Percentiles rank a stretch among this genome's conserved stretches.
Evolutionary conservation across 1,140 invertebrate genomes (phyloP).

Genomic region (Archivesica marissinica): DNA sequence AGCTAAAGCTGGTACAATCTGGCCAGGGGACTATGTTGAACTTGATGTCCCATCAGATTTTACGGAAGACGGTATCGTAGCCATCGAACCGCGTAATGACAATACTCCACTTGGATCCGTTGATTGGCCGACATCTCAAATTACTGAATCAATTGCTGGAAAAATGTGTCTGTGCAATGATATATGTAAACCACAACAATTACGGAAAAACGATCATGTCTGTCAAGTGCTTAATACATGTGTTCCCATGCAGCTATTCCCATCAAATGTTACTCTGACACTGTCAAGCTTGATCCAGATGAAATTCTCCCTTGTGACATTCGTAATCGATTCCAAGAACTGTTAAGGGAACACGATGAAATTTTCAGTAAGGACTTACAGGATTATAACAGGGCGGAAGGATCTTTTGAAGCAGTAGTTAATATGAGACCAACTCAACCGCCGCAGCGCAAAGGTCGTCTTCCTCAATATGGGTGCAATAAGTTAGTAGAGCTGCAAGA

Average conservation of each 20-base stretch:
- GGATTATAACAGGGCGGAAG: slow-evolving; percentile 58
- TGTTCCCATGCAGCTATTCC: background rate
- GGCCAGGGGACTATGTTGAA: slow-evolving; percentile 65
- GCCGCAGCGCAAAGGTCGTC: slow-evolving; percentile 60
- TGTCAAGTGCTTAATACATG: slow-evolving; percentile 15
- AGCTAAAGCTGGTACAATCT: slow-evolving; percentile 13
- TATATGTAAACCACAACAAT: slow-evolving; percentile 39
- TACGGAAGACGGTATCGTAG: slow-evolving; percentile 5
- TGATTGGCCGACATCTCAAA: slow-evolving; percentile 23
- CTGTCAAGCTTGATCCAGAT: slow-evolving; percentile 61
- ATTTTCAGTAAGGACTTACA: slow-evolving; percentile 57
- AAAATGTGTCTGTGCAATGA: slow-evolving; percentile 63
- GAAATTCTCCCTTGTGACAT: slow-evolving; percentile 46
- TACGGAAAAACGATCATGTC: slow-evolving; percentile 65
- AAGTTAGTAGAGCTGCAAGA: slow-evolving; percentile 48
- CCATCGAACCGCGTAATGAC: slow-evolving; percentile 33
- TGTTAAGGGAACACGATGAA: slow-evolving; percentile 45
- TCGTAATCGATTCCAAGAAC: slow-evolving; percentile 46
- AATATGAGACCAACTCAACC: slow-evolving; percentile 69
- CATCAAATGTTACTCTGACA: background rate
- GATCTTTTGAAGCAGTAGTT: slow-evolving; percentile 63
- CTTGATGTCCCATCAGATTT: slow-evolving; percentile 51
- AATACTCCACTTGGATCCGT: background rate
- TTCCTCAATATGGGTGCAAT: slow-evolving; percentile 54
- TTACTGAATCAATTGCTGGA: slow-evolving; percentile 39